A percentile compares a stretch with the other conserved stretches of the same genome.
phyloP scores from a whole-genome alignment of 2,113 vertebrate genomes.

The Anarrhichthys ocellatus region DNA sequence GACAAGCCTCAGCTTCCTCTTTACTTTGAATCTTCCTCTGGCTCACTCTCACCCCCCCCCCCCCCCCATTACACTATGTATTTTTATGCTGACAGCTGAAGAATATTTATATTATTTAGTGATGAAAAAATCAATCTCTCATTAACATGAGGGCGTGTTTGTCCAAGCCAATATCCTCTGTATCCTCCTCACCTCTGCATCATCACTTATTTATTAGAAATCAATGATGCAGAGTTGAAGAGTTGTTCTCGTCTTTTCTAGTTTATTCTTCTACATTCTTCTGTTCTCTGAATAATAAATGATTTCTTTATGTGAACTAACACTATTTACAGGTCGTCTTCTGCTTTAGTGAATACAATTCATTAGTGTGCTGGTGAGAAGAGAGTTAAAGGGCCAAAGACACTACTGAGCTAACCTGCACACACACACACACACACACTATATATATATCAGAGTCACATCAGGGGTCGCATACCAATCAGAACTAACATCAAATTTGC shows the following conservation, averaged over 20 bases:
- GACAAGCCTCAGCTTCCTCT: not conserved
- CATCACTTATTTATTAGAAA: constrained; percentile 70
- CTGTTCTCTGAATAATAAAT: not conserved
- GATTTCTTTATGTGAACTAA: not conserved
- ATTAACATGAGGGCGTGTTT: constrained; percentile 70
- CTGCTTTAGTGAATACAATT: not conserved
- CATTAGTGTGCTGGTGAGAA: not conserved
- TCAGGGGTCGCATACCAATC: constrained; percentile 32
- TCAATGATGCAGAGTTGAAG: constrained; percentile 59
- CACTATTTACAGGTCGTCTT: not conserved
- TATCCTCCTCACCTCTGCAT: constrained; percentile 64
- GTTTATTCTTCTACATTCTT: not conserved
- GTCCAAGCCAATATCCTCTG: constrained; percentile 39
- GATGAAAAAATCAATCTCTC: constrained; percentile 77
- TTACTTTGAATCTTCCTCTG: not conserved
- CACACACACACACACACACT: not conserved
- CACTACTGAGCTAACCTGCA: no score
- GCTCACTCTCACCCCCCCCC: not conserved
- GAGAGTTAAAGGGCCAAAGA: no score
- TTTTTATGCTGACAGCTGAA: constrained; percentile 54
- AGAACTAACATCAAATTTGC: constrained; percentile 5
- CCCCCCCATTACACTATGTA: constrained; percentile 28
- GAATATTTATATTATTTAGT: constrained; percentile 78
- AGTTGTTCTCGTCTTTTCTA: constrained; percentile 1
- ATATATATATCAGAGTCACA: constrained; percentile 28